phyloP scores from a whole-genome alignment of 1,140 invertebrate species.

The Papilio polyxenes region DNA sequence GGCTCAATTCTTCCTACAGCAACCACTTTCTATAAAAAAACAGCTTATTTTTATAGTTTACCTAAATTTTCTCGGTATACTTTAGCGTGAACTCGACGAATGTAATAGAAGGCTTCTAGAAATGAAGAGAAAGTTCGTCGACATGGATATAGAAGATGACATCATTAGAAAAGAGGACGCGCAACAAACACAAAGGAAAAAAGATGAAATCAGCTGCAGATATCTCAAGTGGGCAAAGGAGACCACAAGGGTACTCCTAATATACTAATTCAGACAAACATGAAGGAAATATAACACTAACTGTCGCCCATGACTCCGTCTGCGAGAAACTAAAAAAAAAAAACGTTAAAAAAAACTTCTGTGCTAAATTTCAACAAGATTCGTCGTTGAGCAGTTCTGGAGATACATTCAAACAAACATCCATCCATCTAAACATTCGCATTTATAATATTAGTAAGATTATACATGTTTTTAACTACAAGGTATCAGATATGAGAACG shows the following conservation, averaged over 20 bases:
- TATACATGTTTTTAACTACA: too few species aligned
- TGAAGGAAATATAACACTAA: too few species aligned
- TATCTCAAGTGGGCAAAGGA: conserved; percentile 58
- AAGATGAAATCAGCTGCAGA: conserved; percentile 57
- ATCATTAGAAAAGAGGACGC: conserved; percentile 48
- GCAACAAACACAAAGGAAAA: conserved; percentile 44
- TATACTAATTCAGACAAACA: background rate
- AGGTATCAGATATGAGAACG: too few species aligned
- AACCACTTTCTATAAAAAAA: too few species aligned
- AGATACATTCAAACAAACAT: background rate
- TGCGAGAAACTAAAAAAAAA: too few species aligned
- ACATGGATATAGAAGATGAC: conserved; percentile 47
- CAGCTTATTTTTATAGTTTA: background rate
- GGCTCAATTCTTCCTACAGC: too few species aligned
- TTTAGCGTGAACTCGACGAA: conserved; percentile 60
- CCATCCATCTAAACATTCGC: background rate
- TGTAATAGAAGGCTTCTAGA: conserved; percentile 63
- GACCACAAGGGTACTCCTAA: conserved; percentile 54
- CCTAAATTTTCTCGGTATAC: background rate
- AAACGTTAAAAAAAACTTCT: too few species aligned
- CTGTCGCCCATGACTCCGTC: too few species aligned
- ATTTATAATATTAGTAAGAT: too few species aligned
- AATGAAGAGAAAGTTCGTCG: conserved; percentile 49
- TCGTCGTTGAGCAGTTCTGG: too few species aligned
- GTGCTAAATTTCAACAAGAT: too few species aligned